These are phyloP conservation scores for Oryzias sinensis DNA, from an alignment of 2,797 vertebrate genomes.

Conservation along the genomic window DNA sequence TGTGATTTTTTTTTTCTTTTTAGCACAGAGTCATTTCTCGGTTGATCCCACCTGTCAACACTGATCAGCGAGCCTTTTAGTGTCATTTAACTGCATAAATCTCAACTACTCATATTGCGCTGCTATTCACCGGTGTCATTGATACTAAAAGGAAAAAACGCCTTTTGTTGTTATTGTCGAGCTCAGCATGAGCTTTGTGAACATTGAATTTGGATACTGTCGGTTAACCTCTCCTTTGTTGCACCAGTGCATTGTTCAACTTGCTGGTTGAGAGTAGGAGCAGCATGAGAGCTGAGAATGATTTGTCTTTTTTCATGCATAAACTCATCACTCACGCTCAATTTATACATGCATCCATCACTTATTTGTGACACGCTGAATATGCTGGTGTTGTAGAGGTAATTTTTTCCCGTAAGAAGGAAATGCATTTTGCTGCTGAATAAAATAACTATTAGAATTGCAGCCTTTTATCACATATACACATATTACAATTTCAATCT, in stretches of 20 bases:
- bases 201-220: constrained; percentile 81
- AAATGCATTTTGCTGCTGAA: constrained; percentile 61
- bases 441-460: constrained; percentile 51
- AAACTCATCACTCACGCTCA: constrained; percentile 78
- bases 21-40: constrained; percentile 54
- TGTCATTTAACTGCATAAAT: constrained; percentile 78
- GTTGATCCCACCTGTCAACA: constrained; percentile 79
- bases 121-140: constrained; percentile 74
- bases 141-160: constrained; percentile 78
- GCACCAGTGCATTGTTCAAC: constrained; percentile 75
- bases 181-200: constrained; percentile 78
- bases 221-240: constrained; percentile 77
- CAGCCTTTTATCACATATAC: constrained; percentile 53
- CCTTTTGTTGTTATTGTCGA: constrained; percentile 81
- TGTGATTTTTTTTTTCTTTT: constrained; percentile 24
- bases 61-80: constrained; percentile 78
- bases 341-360: constrained; percentile 79
- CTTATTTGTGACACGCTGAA: constrained; percentile 77
- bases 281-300: constrained; percentile 70
- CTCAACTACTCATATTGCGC: constrained; percentile 75
- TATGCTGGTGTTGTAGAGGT: constrained; percentile 69
- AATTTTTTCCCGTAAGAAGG: constrained; percentile 59
- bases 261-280: constrained; percentile 71
- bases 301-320: constrained; percentile 77
- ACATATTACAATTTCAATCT: constrained; percentile 46